phyloP scores from a whole-genome alignment of 2,113 vertebrate species.

The Clinocottus analis region DNA sequence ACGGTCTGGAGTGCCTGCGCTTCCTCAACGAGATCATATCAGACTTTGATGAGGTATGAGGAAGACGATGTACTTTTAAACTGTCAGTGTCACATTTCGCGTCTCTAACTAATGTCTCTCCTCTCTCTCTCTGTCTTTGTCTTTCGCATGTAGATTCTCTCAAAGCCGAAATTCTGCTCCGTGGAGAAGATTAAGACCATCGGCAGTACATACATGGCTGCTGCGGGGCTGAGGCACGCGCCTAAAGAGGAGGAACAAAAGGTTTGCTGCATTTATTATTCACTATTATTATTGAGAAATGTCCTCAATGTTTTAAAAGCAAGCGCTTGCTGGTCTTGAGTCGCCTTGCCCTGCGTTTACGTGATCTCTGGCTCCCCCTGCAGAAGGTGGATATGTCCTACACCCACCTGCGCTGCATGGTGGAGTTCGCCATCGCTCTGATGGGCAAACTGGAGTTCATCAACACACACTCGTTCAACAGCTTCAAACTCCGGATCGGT shows the following conservation, averaged over 20 bases:
- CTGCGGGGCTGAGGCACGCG: conserved; percentile 83
- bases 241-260: conserved; percentile 72
- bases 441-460: conserved; percentile 87
- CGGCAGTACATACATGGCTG: conserved; percentile 93
- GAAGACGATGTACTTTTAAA: neutral
- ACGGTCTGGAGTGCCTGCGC: conserved; percentile 90
- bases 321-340: neutral
- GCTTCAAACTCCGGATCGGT: conserved; percentile 91
- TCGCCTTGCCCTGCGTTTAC: neutral
- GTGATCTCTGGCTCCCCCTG: conserved; percentile 61
- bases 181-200: conserved; percentile 95
- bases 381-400: conserved; percentile 85
- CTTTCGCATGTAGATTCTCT: conserved; percentile 83
- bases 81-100: neutral
- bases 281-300: too few species aligned
- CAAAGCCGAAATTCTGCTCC: conserved; percentile 89
- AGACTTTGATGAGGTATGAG: conserved; percentile 91
- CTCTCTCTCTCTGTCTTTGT: neutral
- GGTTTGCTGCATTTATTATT: conserved; percentile 67
- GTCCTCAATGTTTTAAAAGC: neutral
- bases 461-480: conserved; percentile 92
- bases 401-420: conserved; percentile 87
- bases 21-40: conserved; percentile 93
- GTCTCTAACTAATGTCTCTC: neutral
- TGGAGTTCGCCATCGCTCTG: conserved; percentile 90